Conservation (phyloP, 2,797 vertebrate species). For the Anolis apletophallus region DNA sequence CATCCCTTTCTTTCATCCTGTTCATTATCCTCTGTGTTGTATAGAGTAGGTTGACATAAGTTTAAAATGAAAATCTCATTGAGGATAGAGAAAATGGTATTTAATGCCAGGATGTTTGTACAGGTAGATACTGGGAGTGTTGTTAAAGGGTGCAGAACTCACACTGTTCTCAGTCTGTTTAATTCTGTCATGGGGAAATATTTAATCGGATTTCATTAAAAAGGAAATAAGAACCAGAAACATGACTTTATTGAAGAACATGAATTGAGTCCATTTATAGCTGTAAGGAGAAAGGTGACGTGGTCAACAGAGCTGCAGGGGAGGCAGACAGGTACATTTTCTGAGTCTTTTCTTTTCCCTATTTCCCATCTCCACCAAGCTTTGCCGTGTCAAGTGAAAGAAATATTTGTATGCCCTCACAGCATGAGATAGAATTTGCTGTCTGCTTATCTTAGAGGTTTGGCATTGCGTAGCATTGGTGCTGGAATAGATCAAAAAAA, state of each 20-base stretch:
- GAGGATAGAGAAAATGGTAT: background rate
- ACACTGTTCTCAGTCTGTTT: background rate
- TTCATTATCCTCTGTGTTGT: too few species aligned
- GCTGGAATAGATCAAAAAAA: slow-evolving; percentile 48
- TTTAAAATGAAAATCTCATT: too few species aligned
- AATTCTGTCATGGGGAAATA: background rate
- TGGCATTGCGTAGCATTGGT: slow-evolving; percentile 23
- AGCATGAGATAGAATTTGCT: slow-evolving; percentile 32
- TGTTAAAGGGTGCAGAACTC: background rate
- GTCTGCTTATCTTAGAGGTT: slow-evolving; percentile 23
- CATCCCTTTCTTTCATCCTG: too few species aligned
- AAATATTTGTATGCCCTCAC: background rate
- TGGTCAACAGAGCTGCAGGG: background rate
- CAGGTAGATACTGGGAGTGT: background rate
- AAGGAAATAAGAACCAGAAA: background rate
- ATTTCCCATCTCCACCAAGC: background rate
- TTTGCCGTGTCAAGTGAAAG: slow-evolving; percentile 36
- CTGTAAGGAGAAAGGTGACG: background rate
- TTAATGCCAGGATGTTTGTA: background rate
- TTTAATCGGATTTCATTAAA: background rate
- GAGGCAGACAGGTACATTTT: background rate
- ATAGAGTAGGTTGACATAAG: too few species aligned
- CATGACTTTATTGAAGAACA: background rate
- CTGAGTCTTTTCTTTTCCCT: slow-evolving; percentile 16
- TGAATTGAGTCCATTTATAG: background rate